Conservation (phyloP, 2,113 vertebrate species). For the Stictonetta naevosa region DNA sequence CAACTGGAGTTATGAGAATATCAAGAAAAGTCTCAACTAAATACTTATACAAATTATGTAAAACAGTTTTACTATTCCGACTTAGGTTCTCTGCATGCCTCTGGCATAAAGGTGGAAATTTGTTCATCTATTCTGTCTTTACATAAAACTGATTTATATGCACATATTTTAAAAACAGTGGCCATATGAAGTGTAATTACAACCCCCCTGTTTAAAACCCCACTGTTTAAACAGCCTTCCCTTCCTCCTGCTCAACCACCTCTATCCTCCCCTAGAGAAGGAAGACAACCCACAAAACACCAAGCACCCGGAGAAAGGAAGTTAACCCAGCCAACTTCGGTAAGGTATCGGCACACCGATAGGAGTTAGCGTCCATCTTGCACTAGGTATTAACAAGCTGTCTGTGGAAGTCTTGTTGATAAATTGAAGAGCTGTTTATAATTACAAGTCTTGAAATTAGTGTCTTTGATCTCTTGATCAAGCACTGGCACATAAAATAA, state of each 20-base stretch:
- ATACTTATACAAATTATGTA: constrained; percentile 2
- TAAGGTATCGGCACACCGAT: neutral
- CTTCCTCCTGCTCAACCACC: neutral
- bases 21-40: neutral
- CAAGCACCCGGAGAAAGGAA: neutral
- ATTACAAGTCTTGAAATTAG: neutral
- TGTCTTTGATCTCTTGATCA: neutral
- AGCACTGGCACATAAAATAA: neutral
- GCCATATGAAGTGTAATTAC: neutral
- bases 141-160: neutral
- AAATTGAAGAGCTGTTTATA: neutral
- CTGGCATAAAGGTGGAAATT: neutral
- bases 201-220: neutral
- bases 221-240: neutral
- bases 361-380: neutral
- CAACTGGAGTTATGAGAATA: neutral
- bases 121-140: neutral
- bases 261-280: neutral
- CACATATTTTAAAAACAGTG: neutral
- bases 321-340: neutral
- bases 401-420: neutral
- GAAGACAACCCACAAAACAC: neutral
- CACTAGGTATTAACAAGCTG: neutral
- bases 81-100: neutral
- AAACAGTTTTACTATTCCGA: neutral